Conservation (phyloP, 2,797 vertebrate species). For the Crypturellus tataupa region DNA sequence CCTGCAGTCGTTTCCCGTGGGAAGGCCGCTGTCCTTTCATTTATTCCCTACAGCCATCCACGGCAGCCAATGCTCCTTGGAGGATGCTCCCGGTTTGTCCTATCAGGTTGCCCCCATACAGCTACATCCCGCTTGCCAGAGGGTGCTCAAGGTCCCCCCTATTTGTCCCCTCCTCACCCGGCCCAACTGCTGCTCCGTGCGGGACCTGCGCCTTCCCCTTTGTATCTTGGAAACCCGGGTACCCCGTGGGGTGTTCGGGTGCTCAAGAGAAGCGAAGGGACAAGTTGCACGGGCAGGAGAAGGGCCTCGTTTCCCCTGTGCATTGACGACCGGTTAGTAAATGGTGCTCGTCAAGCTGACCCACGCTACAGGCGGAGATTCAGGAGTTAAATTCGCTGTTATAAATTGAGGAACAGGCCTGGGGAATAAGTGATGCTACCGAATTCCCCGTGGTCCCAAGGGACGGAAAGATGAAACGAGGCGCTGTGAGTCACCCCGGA, state of each 20-base stretch:
- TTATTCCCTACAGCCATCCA: too few relatives aligned
- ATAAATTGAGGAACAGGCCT: slow-evolving; percentile 51
- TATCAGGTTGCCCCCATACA: accelerated
- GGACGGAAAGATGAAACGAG: background rate
- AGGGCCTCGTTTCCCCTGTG: accelerated
- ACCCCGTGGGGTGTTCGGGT: accelerated
- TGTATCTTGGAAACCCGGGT: accelerated
- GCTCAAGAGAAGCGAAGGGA: accelerated
- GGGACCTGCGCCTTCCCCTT: accelerated
- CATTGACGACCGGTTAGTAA: accelerated
- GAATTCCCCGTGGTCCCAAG: slow-evolving; percentile 54
- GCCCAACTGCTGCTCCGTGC: accelerated
- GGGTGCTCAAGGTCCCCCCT: background rate
- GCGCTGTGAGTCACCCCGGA: background rate
- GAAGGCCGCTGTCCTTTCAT: too few relatives aligned
- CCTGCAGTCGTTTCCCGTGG: too few relatives aligned
- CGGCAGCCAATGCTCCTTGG: too few relatives aligned
- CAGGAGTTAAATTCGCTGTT: slow-evolving; percentile 16
- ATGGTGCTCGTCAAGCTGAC: accelerated
- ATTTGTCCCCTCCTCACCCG: accelerated
- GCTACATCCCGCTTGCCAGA: accelerated
- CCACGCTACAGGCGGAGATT: accelerated
- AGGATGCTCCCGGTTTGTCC: background rate
- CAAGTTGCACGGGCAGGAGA: accelerated
- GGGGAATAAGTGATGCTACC: slow-evolving; percentile 40